Evolutionary conservation across 2,113 vertebrate genomes (phyloP).

Genomic region (Triplophysa dalaica): DNA sequence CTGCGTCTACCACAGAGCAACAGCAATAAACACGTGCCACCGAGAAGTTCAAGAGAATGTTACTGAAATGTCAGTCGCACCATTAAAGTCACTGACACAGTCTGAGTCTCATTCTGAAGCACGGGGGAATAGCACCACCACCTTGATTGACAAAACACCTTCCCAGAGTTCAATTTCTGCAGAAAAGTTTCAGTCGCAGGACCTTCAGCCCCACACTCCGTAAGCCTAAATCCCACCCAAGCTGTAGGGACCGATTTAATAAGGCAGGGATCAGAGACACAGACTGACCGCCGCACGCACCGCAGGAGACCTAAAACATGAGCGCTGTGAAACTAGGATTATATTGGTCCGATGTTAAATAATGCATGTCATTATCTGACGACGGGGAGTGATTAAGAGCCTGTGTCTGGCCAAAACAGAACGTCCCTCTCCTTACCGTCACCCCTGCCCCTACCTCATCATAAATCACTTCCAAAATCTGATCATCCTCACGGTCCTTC

Average conservation of each 20-base stretch:
- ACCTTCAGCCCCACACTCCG: slow-evolving; percentile 28
- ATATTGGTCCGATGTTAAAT: slow-evolving; percentile 55
- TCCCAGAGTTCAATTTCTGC: slow-evolving; percentile 32
- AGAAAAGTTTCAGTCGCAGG: slow-evolving; percentile 30
- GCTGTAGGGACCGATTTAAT: slow-evolving; percentile 35
- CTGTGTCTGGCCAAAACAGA: slow-evolving; percentile 45
- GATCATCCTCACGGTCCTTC: slow-evolving; percentile 39
- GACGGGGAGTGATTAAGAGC: slow-evolving; percentile 55
- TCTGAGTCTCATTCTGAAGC: neutral
- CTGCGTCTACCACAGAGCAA: neutral
- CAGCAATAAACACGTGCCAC: slow-evolving; percentile 14
- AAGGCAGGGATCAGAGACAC: slow-evolving; percentile 31
- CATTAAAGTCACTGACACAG: slow-evolving; percentile 26
- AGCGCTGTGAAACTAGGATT: slow-evolving; percentile 37
- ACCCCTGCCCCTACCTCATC: slow-evolving; percentile 36
- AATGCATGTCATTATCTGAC: slow-evolving; percentile 59
- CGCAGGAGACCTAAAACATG: slow-evolving; percentile 31
- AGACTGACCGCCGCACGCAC: slow-evolving; percentile 14
- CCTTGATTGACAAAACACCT: slow-evolving; percentile 32
- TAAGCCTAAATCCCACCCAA: slow-evolving; percentile 21
- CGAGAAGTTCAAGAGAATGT: slow-evolving; percentile 33
- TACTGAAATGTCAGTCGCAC: slow-evolving; percentile 33
- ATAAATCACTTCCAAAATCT: slow-evolving; percentile 55
- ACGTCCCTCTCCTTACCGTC: slow-evolving; percentile 38
- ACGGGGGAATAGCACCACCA: slow-evolving; percentile 1